Evolutionary conservation across 2,888 invertebrate species (phyloP).

Genomic region (Nycteola revayana): DNA sequence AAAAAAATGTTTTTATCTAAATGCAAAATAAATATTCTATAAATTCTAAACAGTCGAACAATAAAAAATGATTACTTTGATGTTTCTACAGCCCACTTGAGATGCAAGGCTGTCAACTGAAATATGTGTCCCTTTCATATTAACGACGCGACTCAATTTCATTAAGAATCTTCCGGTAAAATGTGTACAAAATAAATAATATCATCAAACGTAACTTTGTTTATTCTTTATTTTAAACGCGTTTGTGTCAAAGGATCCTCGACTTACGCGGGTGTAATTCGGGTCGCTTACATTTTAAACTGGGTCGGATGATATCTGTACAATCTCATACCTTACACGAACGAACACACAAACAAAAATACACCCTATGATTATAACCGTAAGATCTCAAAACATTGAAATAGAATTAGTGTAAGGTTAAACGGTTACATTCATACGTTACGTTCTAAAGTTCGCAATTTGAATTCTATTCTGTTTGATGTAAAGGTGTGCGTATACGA

Average conservation of each 20-base stretch:
- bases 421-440: constrained; percentile 6
- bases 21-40: too few species aligned
- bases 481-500: constrained; percentile 4
- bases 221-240: constrained; percentile 34
- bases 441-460: constrained; percentile 4
- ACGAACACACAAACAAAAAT: constrained; percentile 2
- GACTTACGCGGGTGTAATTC: constrained; percentile 32
- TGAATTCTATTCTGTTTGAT: constrained; percentile 8
- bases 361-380: too few species aligned
- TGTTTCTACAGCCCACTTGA: too few species aligned
- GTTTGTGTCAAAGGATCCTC: constrained; percentile 35
- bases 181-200: constrained; percentile 29
- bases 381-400: too few species aligned
- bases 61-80: too few species aligned
- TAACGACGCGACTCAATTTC: constrained; percentile 18
- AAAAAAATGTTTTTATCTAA: too few species aligned
- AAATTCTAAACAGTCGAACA: too few species aligned
- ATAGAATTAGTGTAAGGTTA: too few species aligned
- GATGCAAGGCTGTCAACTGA: too few species aligned
- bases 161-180: constrained; percentile 6
- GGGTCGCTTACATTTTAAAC: constrained; percentile 41
- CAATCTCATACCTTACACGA: constrained; percentile 13
- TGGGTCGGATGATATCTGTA: constrained; percentile 37
- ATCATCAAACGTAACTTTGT: constrained; percentile 33
- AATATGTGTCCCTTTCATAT: too few species aligned